Conservation (phyloP, 2,888 invertebrate genomes). For the Ectobius pallidus region DNA sequence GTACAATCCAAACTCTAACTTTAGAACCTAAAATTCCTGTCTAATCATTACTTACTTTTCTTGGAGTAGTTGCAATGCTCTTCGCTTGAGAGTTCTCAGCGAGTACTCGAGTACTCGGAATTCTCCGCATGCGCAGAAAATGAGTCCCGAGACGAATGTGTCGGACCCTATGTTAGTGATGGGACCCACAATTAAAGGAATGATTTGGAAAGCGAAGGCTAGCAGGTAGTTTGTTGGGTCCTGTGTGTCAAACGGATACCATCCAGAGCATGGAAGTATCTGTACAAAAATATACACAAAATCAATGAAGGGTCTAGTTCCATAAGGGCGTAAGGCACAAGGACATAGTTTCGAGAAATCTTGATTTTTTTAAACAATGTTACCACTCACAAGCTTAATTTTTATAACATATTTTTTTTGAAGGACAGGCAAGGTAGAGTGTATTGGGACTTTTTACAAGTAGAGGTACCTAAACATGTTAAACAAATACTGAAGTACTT, state of each 20-base stretch:
- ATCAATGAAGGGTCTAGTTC: too few relatives aligned
- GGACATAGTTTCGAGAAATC: too few relatives aligned
- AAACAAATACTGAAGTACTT: too few relatives aligned
- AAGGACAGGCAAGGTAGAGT: too few relatives aligned
- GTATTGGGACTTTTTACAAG: too few relatives aligned
- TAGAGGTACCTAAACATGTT: too few relatives aligned
- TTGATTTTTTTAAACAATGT: too few relatives aligned
- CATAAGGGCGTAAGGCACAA: too few relatives aligned
- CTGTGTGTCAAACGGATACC: constrained; percentile 1
- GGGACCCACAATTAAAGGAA: background rate
- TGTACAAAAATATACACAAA: background rate
- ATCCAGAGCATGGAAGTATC: background rate
- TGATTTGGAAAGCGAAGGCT: background rate
- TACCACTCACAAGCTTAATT: too few relatives aligned
- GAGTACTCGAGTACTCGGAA: constrained; percentile 10
- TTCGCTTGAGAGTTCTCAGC: background rate
- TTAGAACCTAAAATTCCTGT: too few relatives aligned
- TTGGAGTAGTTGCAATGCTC: background rate
- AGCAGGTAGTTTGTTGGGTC: background rate
- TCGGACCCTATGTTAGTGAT: constrained; percentile 1
- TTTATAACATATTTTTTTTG: too few relatives aligned
- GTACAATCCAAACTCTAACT: too few relatives aligned
- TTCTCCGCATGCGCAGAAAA: background rate
- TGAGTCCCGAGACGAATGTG: background rate
- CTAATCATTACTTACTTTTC: background rate